Evolutionary conservation across 1,140 invertebrate species (phyloP), one percentile per base, ranked within the genome.

Genomic region (Drosophila pseudoobscura): DNA sequence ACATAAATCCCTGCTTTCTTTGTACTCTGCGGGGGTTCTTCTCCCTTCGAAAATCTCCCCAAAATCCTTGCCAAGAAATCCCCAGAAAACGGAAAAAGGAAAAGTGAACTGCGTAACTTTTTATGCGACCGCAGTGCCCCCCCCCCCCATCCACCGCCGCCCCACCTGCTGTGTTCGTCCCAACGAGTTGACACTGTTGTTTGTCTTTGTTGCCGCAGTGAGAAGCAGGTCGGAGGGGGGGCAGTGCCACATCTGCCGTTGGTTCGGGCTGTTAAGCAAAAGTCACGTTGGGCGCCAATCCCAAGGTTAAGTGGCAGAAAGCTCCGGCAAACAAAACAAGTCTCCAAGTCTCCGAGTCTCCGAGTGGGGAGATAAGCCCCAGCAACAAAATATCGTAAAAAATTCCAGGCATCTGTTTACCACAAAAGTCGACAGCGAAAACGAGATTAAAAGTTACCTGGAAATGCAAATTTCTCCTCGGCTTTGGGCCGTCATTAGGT

Each of bases 251-350:
- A 31, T 31, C 57, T 15, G 24, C 26, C 24, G n/a, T 39, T 39
- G 53, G 47, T 54, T 58, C 61, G 35, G 75, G 45, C 61, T 72
- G 80, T 76, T 79, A 68, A 73, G 66, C 73, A 65, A 70, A 70
- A 80, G 72, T 85, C 80, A 85, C 80, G 80, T 75, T 83, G 79
- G 61, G 51, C 57, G 43, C 52, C 77, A 76, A 69, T 73, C 60
- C 60, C 76, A 84, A 80, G 80, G 77, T 80, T 80, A 85, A 85
- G 73, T 65, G 73, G 73, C 66, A 64, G 71, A 63, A 65, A 72
- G 65, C 53, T 50, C n/a, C 69, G 60, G 31, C 61, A 63, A 60
- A 62, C 55, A 51, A 61, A 57, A 39, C 49, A 50, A 59, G 43
- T 58, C 59, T 5, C 24, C 24, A 24, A 24, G 24, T 24, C 75